Percentiles rank a stretch among this genome's conserved stretches.
Conservation (phyloP, 2,797 vertebrate genomes). For the Melanotaenia trifasciata region DNA sequence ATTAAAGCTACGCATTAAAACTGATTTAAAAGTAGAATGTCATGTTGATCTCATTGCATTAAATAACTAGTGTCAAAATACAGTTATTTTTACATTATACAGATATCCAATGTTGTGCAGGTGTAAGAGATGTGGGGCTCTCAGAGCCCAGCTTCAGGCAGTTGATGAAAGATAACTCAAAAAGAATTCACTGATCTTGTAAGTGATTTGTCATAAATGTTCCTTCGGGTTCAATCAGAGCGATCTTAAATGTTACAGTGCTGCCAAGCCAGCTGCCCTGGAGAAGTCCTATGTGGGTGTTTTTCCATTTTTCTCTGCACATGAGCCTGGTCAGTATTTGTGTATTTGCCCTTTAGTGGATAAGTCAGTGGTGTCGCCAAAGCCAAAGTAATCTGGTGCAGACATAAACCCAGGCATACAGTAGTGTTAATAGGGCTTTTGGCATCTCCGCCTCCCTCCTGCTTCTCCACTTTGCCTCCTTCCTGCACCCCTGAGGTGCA, state of each 20-base stretch:
- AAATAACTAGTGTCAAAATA: constrained; percentile 19
- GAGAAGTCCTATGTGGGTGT: constrained; percentile 24
- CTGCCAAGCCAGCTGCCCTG: constrained; percentile 27
- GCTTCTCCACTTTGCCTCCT: constrained; percentile 49
- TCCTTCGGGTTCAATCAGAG: constrained; percentile 32
- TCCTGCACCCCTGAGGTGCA: constrained; percentile 75
- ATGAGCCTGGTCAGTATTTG: constrained; percentile 33
- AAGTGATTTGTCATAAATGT: constrained; percentile 56
- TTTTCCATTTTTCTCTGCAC: constrained; percentile 5
- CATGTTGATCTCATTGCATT: constrained; percentile 13
- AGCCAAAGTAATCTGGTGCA: constrained; percentile 64
- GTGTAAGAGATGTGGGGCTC: constrained; percentile 32
- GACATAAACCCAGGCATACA: constrained; percentile 51
- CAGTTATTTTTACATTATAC: constrained; percentile 30
- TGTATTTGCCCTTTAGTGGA: constrained; percentile 42
- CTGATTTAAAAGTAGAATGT: constrained; percentile 14
- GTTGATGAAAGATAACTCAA: constrained; percentile 51
- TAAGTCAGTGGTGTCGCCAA: constrained; percentile 51
- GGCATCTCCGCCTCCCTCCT: constrained; percentile 48
- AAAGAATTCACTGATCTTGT: constrained; percentile 52
- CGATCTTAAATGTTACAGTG: constrained; percentile 41
- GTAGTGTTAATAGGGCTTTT: constrained; percentile 69
- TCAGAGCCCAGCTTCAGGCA: constrained; percentile 42
- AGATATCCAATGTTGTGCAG: constrained; percentile 17
- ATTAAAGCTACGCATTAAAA: neutral